phyloP scores from a whole-genome alignment of 1,140 invertebrate genomes.

The Acyrthosiphon pisum region DNA sequence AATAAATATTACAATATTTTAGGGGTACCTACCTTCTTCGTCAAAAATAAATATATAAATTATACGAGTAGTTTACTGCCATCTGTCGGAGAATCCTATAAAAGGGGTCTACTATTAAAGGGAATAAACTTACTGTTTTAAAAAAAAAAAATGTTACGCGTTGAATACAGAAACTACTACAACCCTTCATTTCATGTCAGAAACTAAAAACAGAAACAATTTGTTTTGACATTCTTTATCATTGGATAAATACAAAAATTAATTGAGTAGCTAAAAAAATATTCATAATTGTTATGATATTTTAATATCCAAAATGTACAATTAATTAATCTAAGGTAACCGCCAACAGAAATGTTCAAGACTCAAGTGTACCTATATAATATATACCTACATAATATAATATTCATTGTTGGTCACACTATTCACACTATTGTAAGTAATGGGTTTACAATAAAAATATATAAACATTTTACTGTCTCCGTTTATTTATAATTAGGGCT shows the following conservation, averaged over 20 bases:
- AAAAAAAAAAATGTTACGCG: background rate
- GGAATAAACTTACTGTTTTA: background rate
- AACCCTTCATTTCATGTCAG: background rate
- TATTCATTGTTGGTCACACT: background rate
- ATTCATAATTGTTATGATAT: background rate
- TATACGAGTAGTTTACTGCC: background rate
- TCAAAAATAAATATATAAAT: background rate
- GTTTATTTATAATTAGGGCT: background rate
- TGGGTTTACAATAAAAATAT: background rate
- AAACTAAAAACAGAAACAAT: background rate
- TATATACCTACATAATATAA: too few species aligned
- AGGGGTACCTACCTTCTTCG: background rate
- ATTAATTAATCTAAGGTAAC: background rate
- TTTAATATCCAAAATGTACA: background rate
- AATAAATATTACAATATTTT: background rate
- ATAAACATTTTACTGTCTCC: background rate
- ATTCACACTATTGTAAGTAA: too few species aligned
- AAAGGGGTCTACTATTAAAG: background rate
- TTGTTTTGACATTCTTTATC: background rate
- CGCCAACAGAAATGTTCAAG: background rate
- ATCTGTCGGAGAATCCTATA: background rate
- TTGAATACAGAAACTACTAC: background rate
- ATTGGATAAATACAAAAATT: background rate
- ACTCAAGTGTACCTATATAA: too few species aligned
- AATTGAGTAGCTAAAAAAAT: background rate